Conservation (phyloP, 2,797 vertebrate genomes). For the Falco berigora region DNA sequence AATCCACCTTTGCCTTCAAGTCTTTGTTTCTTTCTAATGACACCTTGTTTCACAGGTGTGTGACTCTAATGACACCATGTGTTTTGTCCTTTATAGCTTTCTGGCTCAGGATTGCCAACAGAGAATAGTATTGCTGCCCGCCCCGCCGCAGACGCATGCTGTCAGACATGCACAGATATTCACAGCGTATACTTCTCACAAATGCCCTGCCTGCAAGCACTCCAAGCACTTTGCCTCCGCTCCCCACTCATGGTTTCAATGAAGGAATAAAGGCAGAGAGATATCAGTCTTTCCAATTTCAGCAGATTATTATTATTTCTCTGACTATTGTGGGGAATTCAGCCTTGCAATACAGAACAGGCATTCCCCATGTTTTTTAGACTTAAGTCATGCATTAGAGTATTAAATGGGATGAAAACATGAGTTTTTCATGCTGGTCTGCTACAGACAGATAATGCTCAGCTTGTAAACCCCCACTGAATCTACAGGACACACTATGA, state of each 20-base stretch:
- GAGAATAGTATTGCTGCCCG: not conserved
- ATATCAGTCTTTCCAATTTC: not conserved
- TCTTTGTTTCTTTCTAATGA: slow-evolving; percentile 5
- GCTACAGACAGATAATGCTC: not conserved
- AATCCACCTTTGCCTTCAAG: not conserved
- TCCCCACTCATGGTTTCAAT: not conserved
- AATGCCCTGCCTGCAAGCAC: not conserved
- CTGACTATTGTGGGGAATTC: not conserved
- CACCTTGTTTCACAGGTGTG: slow-evolving; percentile 25
- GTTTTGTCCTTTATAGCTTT: not conserved
- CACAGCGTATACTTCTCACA: not conserved
- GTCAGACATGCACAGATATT: not conserved
- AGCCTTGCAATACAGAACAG: not conserved
- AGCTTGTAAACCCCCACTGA: not conserved
- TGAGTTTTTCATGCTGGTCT: not conserved
- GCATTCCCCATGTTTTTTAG: not conserved
- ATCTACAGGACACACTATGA: not conserved
- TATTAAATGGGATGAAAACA: not conserved
- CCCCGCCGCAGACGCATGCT: fast-evolving
- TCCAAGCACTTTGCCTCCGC: not conserved
- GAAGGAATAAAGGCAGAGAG: not conserved
- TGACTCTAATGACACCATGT: not conserved
- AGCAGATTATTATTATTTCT: not conserved
- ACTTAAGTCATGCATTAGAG: not conserved
- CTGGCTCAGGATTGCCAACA: not conserved